Evolutionary conservation across 2,888 invertebrate genomes (phyloP).

Genomic region (Crepidodera aurea): DNA sequence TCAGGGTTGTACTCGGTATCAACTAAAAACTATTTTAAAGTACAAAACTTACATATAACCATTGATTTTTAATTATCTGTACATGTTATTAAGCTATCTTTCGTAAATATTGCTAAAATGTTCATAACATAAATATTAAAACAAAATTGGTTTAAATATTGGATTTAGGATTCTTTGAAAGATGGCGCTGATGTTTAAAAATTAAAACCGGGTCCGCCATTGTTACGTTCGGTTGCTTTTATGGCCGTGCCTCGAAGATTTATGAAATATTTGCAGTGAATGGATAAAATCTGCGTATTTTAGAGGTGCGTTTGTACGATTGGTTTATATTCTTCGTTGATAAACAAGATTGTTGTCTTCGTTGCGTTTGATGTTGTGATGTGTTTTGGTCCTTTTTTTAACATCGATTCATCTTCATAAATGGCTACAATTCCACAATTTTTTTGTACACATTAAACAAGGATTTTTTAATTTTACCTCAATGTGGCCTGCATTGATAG

Average conservation of each 20-base stretch:
- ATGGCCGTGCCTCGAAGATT: conserved; percentile 57
- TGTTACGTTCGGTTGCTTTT: conserved; percentile 59
- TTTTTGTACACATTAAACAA: conserved; percentile 43
- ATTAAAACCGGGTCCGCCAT: conserved; percentile 62
- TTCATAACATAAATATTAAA: too few relatives aligned
- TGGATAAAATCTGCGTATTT: conserved; percentile 36
- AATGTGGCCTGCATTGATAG: not conserved
- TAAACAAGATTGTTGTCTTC: conserved; percentile 17
- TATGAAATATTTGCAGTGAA: conserved; percentile 51
- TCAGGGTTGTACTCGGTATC: conserved; percentile 10
- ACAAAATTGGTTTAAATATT: not conserved
- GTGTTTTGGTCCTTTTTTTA: conserved; percentile 51
- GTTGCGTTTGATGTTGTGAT: conserved; percentile 27
- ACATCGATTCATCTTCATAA: conserved; percentile 56
- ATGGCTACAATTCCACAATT: conserved; percentile 51
- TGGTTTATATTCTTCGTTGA: conserved; percentile 18
- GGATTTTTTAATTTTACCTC: conserved; percentile 17
- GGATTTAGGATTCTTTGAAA: conserved; percentile 10
- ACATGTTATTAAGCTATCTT: too few relatives aligned
- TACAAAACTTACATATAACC: not conserved
- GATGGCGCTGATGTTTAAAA: conserved; percentile 55
- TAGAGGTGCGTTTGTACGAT: conserved; percentile 50
- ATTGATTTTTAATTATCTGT: not conserved
- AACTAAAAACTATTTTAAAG: too few relatives aligned
- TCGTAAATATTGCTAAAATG: too few relatives aligned